Base-by-base conservation (phyloP, 2,797 vertebrate species). In the Odontamblyopus lacepedii region DNA sequence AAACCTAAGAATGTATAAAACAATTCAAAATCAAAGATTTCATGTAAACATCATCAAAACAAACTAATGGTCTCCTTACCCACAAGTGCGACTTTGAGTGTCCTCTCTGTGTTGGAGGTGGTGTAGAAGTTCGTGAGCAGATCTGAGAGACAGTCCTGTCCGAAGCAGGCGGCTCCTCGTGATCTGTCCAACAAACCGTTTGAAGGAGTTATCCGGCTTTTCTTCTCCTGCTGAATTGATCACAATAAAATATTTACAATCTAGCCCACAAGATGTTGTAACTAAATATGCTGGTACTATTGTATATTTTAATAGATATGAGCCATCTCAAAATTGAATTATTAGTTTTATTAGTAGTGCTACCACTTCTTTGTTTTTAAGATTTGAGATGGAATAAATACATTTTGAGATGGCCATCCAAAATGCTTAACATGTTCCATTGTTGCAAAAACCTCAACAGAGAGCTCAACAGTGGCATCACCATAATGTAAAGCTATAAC, bases 31-130 rank as follows among this genome's bases (percentile, higher is more conserved):
- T 23, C 11, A 44, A 63, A 41, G 0, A 26, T 15, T 48, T 8
- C 12, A 32, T 1, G 12, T 9, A 26, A 57, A 12, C 7, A 7
- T 55, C 18, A 55, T 55, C 9, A 57, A 26, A 26, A 57, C 8
- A 4, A 57, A 1, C 23, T 13, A 9, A n/a, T n/a, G 2, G 26
- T 12, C 56, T 57, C 8, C 95, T 94, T 86, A 99, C 97, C 97
- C 55, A 98, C 93, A 6, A 99, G 67, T 0, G 96, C 97, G 76
- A 99, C 95, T 71, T 88, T 95, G 74, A 99, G 92, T 27, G 84
- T 69, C 73, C 82, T 88, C 50, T 89, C 88, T 0, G 4, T 57
- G 60, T 89, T 77, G 0, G 18, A 84, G 6, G 72, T 83, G 3
- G 72, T 83, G 67, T 89, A 89, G 0, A 94, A 85, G 26, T 78